phyloP scores from a whole-genome alignment of 2,888 invertebrate genomes.

The Ametastegia equiseti region DNA sequence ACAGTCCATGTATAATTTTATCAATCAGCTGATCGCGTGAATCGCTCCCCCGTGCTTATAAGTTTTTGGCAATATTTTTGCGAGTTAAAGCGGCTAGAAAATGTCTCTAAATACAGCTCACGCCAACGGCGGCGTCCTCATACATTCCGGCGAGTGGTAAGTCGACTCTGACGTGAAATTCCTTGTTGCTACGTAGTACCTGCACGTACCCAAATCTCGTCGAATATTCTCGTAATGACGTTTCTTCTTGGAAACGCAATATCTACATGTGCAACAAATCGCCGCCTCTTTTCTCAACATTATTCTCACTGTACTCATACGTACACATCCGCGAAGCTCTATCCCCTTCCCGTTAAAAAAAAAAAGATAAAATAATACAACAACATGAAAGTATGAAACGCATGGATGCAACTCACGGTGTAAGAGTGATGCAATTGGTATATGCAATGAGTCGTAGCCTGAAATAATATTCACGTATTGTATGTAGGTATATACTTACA shows the following conservation, averaged over 20 bases:
- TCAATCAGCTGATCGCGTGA: constrained; percentile 39
- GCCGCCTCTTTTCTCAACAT: constrained; percentile 32
- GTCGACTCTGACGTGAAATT: constrained; percentile 69
- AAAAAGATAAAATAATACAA: no score
- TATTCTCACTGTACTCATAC: not conserved
- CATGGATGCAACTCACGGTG: not conserved
- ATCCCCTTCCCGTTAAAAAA: not conserved
- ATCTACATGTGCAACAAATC: not conserved
- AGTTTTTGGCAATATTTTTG: not conserved
- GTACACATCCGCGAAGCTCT: not conserved
- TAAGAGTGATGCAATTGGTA: no score
- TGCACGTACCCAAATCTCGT: not conserved
- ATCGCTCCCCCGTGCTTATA: not conserved
- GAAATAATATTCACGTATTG: no score
- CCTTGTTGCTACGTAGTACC: not conserved
- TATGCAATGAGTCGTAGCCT: no score
- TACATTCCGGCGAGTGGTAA: constrained; percentile 98
- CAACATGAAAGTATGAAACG: not conserved
- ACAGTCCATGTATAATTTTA: not conserved
- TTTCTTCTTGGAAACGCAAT: not conserved
- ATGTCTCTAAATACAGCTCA: constrained; percentile 99
- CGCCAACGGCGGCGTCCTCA: constrained; percentile 94
- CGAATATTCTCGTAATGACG: constrained; percentile 21
- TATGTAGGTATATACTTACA: no score
- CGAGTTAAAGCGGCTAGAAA: constrained; percentile 61